These are phyloP conservation scores for Drosophila sordidapex DNA, from an alignment of 2,888 invertebrate genomes.

Conservation along the genomic window DNA sequence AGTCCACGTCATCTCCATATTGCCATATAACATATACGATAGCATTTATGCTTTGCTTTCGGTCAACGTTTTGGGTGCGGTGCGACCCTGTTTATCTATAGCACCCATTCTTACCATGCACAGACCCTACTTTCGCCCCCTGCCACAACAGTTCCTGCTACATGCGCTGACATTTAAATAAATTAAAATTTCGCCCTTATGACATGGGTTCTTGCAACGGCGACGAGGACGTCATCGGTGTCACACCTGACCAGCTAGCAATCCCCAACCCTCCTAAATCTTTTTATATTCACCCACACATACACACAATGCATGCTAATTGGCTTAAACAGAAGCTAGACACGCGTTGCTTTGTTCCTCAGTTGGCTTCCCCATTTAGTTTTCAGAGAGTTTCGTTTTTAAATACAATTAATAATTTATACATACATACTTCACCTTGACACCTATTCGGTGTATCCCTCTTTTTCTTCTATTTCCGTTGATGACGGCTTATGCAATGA, in stretches of 20 bases:
- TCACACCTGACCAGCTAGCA: constrained; percentile 65
- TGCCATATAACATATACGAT: constrained; percentile 16
- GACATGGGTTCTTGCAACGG: constrained; percentile 62
- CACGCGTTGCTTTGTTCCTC: constrained; percentile 52
- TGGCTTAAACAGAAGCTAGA: constrained; percentile 55
- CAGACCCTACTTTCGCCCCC: background rate
- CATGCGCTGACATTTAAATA: constrained; percentile 71
- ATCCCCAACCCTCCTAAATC: background rate
- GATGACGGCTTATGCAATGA: constrained; percentile 5
- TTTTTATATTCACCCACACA: background rate
- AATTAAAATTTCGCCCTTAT: constrained; percentile 73
- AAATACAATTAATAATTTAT: constrained; percentile 25
- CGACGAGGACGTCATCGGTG: constrained; percentile 73
- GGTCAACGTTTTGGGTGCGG: constrained; percentile 57
- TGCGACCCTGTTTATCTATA: constrained; percentile 42
- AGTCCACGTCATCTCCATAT: constrained; percentile 44
- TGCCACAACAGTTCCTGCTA: background rate
- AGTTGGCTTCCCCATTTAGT: constrained; percentile 4
- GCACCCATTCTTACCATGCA: background rate
- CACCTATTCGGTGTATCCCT: constrained; percentile 52
- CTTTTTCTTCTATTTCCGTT: background rate
- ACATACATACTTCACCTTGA: constrained; percentile 70
- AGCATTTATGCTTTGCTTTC: constrained; percentile 49
- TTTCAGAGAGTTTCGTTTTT: constrained; percentile 13
- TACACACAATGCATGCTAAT: constrained; percentile 72